These are phyloP conservation scores for Orussus abietinus DNA, from an alignment of 1,140 invertebrate genomes.

Conservation along the genomic window DNA sequence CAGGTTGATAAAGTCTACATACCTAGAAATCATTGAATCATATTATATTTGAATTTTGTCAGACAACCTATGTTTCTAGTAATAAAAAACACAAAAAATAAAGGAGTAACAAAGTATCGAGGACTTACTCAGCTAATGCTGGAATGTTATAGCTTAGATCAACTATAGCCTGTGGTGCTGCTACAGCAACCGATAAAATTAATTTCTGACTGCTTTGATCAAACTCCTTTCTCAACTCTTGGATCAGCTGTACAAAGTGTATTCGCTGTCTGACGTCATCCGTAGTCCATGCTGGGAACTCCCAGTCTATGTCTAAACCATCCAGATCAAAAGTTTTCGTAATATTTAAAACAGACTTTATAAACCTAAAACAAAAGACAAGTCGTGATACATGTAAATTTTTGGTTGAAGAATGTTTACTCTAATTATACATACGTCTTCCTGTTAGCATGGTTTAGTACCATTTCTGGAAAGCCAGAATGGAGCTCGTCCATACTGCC, in stretches of 20 bases:
- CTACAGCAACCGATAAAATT: conserved; percentile 71
- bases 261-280: conserved; percentile 57
- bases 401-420: conserved; percentile 5
- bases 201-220: conserved; percentile 56
- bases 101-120: not conserved
- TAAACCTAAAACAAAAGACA: conserved; percentile 56
- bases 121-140: conserved; percentile 66
- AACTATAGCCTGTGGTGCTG: conserved; percentile 68
- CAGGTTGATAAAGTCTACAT: conserved; percentile 80
- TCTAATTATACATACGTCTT: conserved; percentile 51
- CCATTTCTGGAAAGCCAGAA: conserved; percentile 66
- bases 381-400: conserved; percentile 5
- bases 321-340: conserved; percentile 66
- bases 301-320: conserved; percentile 85
- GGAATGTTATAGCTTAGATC: conserved; percentile 72
- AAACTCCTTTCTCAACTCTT: conserved; percentile 66
- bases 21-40: conserved; percentile 56
- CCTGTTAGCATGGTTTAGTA: conserved; percentile 62
- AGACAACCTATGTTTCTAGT: conserved; percentile 8
- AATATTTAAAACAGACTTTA: conserved; percentile 61
- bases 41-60: conserved; percentile 14
- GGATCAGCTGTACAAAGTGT: conserved; percentile 69
- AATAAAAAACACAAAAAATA: not conserved
- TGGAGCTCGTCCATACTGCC: conserved; percentile 62
- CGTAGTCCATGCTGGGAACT: conserved; percentile 65